Base-by-base conservation (phyloP, 1,140 invertebrate genomes). In the Zaprionus tsacasi region DNA sequence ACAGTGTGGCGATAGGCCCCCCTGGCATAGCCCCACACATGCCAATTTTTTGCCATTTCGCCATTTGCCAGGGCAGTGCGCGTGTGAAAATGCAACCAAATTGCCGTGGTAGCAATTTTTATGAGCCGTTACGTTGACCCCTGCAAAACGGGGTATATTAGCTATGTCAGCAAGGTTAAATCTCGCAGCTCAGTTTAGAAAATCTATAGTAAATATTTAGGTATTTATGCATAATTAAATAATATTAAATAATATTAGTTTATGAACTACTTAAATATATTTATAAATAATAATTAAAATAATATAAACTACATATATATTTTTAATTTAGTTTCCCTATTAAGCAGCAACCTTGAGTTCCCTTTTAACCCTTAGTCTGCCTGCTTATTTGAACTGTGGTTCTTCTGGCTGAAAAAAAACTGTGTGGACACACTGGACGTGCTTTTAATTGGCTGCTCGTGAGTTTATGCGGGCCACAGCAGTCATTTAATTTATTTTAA, bases 401-500 rank as follows among this genome's bases (percentile, higher is more conserved):
- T 64, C 71, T 79, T 70, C 48, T 77, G 35, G 21, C 52, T 11
- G 57, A 54, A 45, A 55, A 55, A 71, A 70, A 85, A 82, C 73
- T 30, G n/a, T 30, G 71, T 77, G 72, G 48, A 78, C 74, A 66
- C 61, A 48, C 61, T 43, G 59, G 71, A 70, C 48, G 55, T 61
- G 58, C 57, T 76, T 87, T 83, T 87, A 87, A 87, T 87, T 87
- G 83, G 73, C 83, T 70, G 79, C 80, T 83, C 77, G 80, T 58
- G 70, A 81, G 77, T 81, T 87, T 89, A 87, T 87, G 80, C 78
- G 83, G 80, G 83, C 83, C 79, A 54, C 83, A 70, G 65, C 83
- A 88, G 82, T 82, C 82, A 88, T 88, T 89, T 89, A 88, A 88
- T 88, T 88, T 85, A 88, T 88, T 88, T 89, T 88, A 81, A 88